Evolutionary conservation across 92 coral and sea anemone species (phyloP).

Genomic region (Phenganax stokvisi): DNA sequence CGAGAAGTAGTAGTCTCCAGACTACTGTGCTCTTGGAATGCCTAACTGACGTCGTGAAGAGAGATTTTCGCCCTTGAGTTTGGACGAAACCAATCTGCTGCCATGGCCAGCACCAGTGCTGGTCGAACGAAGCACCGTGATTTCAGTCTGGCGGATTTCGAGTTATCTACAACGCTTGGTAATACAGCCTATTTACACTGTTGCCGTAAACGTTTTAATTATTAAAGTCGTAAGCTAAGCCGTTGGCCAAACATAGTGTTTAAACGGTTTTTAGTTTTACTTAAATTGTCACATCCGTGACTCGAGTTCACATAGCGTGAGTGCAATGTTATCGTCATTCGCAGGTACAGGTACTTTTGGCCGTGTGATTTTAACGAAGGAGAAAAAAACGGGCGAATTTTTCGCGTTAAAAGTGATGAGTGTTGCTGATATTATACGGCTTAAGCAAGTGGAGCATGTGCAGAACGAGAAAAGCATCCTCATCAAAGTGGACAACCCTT

Average conservation of each 20-base stretch:
- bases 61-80: conserved; percentile 18
- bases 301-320: conserved; percentile 26
- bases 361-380: conserved; percentile 75
- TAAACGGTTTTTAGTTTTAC: conserved; percentile 21
- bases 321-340: conserved; percentile 12
- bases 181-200: conserved; percentile 46
- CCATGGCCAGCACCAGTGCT: conserved; percentile 61
- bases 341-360: conserved; percentile 99
- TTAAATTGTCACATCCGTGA: conserved; percentile 36
- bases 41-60: conserved; percentile 17
- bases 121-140: conserved; percentile 69
- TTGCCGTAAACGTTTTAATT: conserved; percentile 18
- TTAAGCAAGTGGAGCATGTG: conserved; percentile 97
- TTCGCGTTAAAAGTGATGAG: conserved; percentile 94
- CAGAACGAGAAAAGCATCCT: conserved; percentile 93
- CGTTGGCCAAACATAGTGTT: conserved; percentile 18
- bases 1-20: conserved; percentile 8
- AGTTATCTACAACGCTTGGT: conserved; percentile 90
- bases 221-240: conserved; percentile 29
- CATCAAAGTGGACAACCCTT: conserved; percentile 86
- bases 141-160: conserved; percentile 76
- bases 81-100: conserved; percentile 17
- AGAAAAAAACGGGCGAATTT: conserved; percentile 70
- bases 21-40: not conserved
- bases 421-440: conserved; percentile 91